A percentile compares a stretch with the other conserved stretches of the same genome.
Conservation (phyloP, 2,797 vertebrate genomes). For the Microchirus variegatus region DNA sequence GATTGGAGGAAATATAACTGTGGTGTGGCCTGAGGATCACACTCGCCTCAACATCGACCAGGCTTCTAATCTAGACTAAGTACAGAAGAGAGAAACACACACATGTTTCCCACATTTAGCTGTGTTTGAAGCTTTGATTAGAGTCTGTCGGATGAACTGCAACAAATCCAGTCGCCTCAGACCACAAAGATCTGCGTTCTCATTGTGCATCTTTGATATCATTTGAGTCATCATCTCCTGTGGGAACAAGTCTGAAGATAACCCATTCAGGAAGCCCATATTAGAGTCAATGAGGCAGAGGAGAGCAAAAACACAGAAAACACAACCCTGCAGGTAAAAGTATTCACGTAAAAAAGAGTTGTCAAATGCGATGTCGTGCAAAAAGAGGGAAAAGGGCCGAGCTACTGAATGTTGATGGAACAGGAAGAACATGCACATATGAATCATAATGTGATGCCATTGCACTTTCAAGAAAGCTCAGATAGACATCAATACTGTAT, state of each 20-base stretch:
- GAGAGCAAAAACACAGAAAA: conserved; percentile 71
- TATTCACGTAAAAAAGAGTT: conserved; percentile 24
- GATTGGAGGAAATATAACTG: conserved; percentile 13
- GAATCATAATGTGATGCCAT: conserved; percentile 4
- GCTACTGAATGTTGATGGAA: conserved; percentile 6
- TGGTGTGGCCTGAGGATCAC: conserved; percentile 27
- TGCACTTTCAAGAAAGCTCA: conserved; percentile 9
- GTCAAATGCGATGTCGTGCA: conserved; percentile 32
- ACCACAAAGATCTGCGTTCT: conserved; percentile 53
- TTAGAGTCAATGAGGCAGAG: conserved; percentile 79
- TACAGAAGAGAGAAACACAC: conserved; percentile 31
- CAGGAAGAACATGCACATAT: conserved; percentile 9
- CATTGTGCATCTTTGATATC: conserved; percentile 67
- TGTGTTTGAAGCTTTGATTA: conserved; percentile 52
- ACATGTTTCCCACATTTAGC: conserved; percentile 20
- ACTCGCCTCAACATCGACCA: conserved; percentile 32
- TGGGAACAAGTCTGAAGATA: conserved; percentile 82
- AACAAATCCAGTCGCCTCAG: conserved; percentile 53
- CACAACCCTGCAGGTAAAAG: conserved; percentile 72
- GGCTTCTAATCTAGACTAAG: conserved; percentile 24
- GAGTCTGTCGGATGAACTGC: conserved; percentile 44
- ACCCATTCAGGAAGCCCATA: conserved; percentile 79
- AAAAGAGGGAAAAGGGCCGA: conserved; percentile 17
- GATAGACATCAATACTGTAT: conserved; percentile 8
- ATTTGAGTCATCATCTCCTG: conserved; percentile 78